Base-by-base conservation (phyloP, 2,888 invertebrate genomes). In the Ichneumon xanthorius region DNA sequence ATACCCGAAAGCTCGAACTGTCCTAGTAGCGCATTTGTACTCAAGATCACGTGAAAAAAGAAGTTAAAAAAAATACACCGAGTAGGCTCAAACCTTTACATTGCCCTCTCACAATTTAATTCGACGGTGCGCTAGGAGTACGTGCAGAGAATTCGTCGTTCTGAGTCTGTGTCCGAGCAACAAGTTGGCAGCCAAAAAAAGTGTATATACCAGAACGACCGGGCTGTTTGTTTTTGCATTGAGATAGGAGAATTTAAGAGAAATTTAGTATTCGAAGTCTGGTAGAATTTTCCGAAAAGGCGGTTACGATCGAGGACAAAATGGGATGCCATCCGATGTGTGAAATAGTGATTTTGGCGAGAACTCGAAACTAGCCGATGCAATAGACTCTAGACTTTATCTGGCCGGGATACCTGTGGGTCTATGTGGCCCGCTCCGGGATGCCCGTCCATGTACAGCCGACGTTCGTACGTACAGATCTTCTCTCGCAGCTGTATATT, bases 331-430 rank as follows among this genome's bases (percentile, higher is more conserved):
- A 48, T 48, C 16, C 1, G 45, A 16, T 48, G 14, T 48, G 45
- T 16, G 16, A 16, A 48, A 48, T 16, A 48, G 58, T 4, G 22
- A 58, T 58, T 58, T 22, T 26, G 1, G 58, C 11, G 22, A 58
- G 11, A 22, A 22, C 11, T 14, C 58, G 14, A 58, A 58, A 4
- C 7, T 53, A 14, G 11, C 58, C 11, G 40, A 0, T 16, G 55
- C 19, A 58, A 14, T 73, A 16, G 40, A 61, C n/a, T 61, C 40
- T 48, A 58, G 37, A 72, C 71, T 86, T 78, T 75, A 75, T 80
- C 14, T 61, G 45, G 26, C 71, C 55, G 65, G 63, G 63, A 63
- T 63, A 63, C 63, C 26, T 65, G 72, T 72, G 19, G 30, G 71
- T 55, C 58, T 63, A 67, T 73, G 53, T 68, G 63, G 75, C 48